phyloP scores from a whole-genome alignment of 2,113 vertebrate species.

The Pelusios castaneus region DNA sequence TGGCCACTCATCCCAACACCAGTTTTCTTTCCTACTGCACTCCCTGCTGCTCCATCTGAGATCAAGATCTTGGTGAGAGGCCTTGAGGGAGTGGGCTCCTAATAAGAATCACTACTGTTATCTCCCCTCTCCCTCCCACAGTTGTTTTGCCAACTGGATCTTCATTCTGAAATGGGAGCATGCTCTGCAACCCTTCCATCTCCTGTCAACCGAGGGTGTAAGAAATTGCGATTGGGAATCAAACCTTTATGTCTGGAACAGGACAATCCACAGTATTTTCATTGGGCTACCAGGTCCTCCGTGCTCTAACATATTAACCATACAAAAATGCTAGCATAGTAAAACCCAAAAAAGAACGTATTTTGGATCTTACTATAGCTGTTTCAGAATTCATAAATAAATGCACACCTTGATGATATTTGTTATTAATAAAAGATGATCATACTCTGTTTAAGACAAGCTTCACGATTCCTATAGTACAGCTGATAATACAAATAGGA shows the following conservation, averaged over 20 bases:
- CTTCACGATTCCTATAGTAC: background rate
- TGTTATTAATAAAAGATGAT: slow-evolving; percentile 2
- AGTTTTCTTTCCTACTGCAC: slow-evolving; percentile 33
- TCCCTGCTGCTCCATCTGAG: background rate
- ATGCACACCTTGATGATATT: background rate
- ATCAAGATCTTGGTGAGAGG: background rate
- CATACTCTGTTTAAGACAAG: background rate
- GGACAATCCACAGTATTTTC: rapidly evolving
- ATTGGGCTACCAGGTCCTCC: background rate
- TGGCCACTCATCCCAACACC: background rate
- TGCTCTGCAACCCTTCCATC: background rate
- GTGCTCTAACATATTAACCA: background rate
- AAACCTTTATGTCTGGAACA: background rate
- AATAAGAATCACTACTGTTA: background rate
- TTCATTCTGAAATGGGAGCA: background rate
- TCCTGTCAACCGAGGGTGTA: background rate
- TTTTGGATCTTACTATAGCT: slow-evolving; percentile 11
- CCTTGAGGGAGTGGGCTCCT: background rate
- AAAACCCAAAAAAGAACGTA: background rate
- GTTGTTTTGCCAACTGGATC: background rate
- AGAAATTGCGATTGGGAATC: background rate
- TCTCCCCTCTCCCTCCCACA: background rate
- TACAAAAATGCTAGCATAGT: background rate
- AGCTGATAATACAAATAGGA: background rate
- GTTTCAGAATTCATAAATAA: slow-evolving; percentile 32